phyloP scores from a whole-genome alignment of 37 sponge, comb jelly and placozoan genomes.

The Halisarca cf. caerulea region DNA sequence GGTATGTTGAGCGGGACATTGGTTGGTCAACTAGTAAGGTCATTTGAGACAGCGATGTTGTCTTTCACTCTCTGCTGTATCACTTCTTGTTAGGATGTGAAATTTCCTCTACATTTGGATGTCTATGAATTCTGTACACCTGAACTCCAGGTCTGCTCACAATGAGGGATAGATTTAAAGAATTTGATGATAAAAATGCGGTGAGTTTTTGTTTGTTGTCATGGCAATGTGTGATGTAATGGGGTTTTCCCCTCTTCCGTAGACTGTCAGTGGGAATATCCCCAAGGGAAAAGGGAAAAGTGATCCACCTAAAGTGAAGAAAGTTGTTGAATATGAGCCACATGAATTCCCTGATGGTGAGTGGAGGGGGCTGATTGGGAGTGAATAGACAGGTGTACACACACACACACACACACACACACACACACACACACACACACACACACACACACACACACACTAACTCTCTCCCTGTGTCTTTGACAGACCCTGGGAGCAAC shows the following conservation, averaged over 20 bases:
- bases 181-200: conserved; percentile 83
- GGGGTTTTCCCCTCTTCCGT: not conserved
- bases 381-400: no score
- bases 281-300: conserved; percentile 22
- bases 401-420: no score
- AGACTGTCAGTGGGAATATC: no score
- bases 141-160: conserved; percentile 81
- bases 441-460: no score
- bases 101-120: conserved; percentile 84
- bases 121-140: conserved; percentile 89
- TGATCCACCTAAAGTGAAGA: not conserved
- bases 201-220: conserved; percentile 18
- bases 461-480: not conserved
- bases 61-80: not conserved
- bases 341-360: conserved; percentile 81
- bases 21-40: no score
- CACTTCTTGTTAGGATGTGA: conserved; percentile 73
- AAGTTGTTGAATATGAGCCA: conserved; percentile 70
- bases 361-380: not conserved
- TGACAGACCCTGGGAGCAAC: conserved; percentile 86
- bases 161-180: conserved; percentile 64
- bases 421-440: no score
- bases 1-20: no score
- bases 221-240: not conserved
- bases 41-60: no score